A percentile compares a stretch with the other conserved stretches of the same genome.
phyloP scores from a whole-genome alignment of 1,140 invertebrate species.

The Ylistrum balloti region DNA sequence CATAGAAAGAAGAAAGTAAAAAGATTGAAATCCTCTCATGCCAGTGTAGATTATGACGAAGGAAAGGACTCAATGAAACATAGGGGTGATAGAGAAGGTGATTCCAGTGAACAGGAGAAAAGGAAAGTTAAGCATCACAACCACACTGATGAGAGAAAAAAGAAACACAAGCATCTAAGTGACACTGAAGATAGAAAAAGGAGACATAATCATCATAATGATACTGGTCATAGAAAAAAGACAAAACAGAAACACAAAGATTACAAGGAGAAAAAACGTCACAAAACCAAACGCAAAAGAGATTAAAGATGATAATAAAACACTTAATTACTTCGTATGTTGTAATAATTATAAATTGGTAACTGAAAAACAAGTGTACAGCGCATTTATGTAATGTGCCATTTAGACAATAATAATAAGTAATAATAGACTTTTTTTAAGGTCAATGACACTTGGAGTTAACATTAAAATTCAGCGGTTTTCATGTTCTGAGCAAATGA shows the following conservation, averaged over 20 bases:
- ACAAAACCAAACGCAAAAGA: neutral
- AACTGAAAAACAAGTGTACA: too few relatives aligned
- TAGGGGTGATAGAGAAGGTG: too few relatives aligned
- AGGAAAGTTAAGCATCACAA: neutral
- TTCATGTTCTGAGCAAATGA: too few relatives aligned
- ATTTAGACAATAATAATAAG: too few relatives aligned
- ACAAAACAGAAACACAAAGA: neutral
- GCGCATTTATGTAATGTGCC: too few relatives aligned
- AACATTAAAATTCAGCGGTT: too few relatives aligned
- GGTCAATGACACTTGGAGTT: too few relatives aligned
- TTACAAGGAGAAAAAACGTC: neutral
- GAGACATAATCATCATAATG: neutral
- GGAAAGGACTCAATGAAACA: too few relatives aligned
- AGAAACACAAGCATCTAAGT: neutral
- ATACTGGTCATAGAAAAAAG: neutral
- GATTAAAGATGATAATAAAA: neutral
- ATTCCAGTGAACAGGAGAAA: neutral
- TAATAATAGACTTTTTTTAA: too few relatives aligned
- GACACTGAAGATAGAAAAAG: neutral
- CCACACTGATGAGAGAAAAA: neutral
- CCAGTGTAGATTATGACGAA: neutral
- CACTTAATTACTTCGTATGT: too few relatives aligned
- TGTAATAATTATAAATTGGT: too few relatives aligned
- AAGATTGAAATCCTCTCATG: slow-evolving; percentile 24
- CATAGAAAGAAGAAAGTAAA: slow-evolving; percentile 44